Evolutionary conservation across 2,888 invertebrate species (phyloP), one percentile per base, ranked within the genome.

Genomic region (Pocota personata): DNA sequence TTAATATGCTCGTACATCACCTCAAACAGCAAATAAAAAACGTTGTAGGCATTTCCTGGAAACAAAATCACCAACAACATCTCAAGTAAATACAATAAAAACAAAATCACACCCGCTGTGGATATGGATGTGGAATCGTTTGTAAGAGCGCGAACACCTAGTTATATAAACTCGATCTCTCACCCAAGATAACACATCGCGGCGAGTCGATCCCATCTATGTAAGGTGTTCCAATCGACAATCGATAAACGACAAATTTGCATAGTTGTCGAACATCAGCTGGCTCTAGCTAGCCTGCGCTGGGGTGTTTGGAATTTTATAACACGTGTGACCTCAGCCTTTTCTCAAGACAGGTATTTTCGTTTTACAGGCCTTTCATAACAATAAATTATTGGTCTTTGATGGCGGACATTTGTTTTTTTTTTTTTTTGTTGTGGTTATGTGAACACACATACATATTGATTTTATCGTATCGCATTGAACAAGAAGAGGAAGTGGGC

Each of bases 301-400:
- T n/a, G 14, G 7, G 24, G 14, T n/a, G 40, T 43, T 55, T 66
- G 57, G 35, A 48, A 37, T 76, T 48, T 57, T 48, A 57, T 21
- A 76, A 66, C 66, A 76, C 76, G 66, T 66, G 76, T 66, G 76
- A 76, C 57, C 75, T 64, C 75, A 57, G 67, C 50, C 37, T 67
- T 40, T 67, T 14, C 43, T 40, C 55, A 57, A 69, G 57, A 57
- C 37, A 66, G 46, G 48, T 58, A 58, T 67, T 50, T 67, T 21
- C n/a, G n/a, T 30, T 46, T 55, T 27, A 64, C 10, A 57, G 43
- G 64, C 52, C 57, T 57, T 48, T 57, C 57, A 67, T 76, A 58
- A 58, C 37, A 67, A 76, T 76, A 57, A 67, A 57, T 67, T 76
- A 40, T 66, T 48, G 57, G 24, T n/a, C 64, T 75, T 55, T 19